phyloP scores from a whole-genome alignment of 2,888 invertebrate genomes.

The Parnassius apollo region DNA sequence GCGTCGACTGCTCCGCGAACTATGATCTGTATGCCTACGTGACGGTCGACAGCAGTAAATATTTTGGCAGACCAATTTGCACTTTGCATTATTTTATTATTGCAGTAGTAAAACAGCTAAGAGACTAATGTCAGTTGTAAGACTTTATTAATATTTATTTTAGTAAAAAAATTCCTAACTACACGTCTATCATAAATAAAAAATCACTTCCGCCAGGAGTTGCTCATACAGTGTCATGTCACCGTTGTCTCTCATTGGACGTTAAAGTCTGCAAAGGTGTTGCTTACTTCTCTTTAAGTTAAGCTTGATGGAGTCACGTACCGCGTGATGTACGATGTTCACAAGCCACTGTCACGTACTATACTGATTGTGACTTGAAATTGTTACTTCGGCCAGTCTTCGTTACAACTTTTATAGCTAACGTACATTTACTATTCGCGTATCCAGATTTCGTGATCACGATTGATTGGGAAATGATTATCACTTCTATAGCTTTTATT shows the following conservation, averaged over 20 bases:
- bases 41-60: no score
- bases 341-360: slow-evolving; percentile 14
- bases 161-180: background rate
- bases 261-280: slow-evolving; percentile 12
- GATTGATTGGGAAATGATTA: no score
- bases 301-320: slow-evolving; percentile 17
- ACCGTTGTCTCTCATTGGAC: slow-evolving; percentile 6
- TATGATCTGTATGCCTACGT: no score
- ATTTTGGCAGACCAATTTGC: no score
- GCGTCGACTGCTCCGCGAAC: no score
- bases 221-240: background rate
- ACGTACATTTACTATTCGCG: background rate
- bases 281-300: slow-evolving; percentile 11
- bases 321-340: slow-evolving; percentile 1
- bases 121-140: no score
- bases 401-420: slow-evolving; percentile 8
- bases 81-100: no score
- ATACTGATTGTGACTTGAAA: slow-evolving; percentile 11
- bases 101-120: no score
- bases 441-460: no score
- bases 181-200: slow-evolving; percentile 1
- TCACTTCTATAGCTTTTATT: no score
- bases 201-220: slow-evolving; percentile 2
- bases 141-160: no score
- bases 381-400: slow-evolving; percentile 10